phyloP scores from a whole-genome alignment of 2,888 invertebrate genomes.

The Leptopilina myrica region DNA sequence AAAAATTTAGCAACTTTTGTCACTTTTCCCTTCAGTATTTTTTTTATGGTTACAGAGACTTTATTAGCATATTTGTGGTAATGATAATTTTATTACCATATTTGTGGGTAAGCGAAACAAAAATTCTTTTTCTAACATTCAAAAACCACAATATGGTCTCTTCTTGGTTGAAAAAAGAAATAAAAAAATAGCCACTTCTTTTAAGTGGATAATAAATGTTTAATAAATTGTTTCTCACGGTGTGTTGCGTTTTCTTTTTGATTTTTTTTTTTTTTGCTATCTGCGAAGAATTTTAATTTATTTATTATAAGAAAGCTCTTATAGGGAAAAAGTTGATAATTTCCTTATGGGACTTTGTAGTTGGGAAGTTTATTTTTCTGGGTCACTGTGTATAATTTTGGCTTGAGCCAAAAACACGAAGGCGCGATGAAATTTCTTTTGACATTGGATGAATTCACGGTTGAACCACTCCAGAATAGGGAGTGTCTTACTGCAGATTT shows the following conservation, averaged over 20 bases:
- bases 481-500: slow-evolving; percentile 68
- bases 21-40: too few species aligned
- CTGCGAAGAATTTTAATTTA: too few species aligned
- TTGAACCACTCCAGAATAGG: slow-evolving; percentile 62
- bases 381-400: slow-evolving; percentile 9
- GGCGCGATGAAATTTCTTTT: slow-evolving; percentile 59
- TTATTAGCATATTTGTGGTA: too few species aligned
- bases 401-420: neutral
- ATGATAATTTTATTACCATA: slow-evolving; percentile 8
- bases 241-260: too few species aligned
- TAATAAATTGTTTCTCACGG: neutral
- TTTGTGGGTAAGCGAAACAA: neutral
- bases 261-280: too few species aligned
- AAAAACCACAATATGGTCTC: slow-evolving; percentile 26
- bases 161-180: neutral
- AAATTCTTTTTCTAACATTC: slow-evolving; percentile 24
- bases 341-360: slow-evolving; percentile 28
- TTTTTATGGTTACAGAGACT: neutral
- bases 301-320: neutral
- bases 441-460: slow-evolving; percentile 67
- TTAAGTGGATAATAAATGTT: neutral
- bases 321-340: neutral
- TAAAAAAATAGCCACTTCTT: neutral
- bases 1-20: too few species aligned
- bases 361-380: slow-evolving; percentile 12